A percentile compares a stretch with the other conserved stretches of the same genome.
Evolutionary conservation across 2,888 invertebrate genomes (phyloP).

Genomic region (Ametastegia equiseti): DNA sequence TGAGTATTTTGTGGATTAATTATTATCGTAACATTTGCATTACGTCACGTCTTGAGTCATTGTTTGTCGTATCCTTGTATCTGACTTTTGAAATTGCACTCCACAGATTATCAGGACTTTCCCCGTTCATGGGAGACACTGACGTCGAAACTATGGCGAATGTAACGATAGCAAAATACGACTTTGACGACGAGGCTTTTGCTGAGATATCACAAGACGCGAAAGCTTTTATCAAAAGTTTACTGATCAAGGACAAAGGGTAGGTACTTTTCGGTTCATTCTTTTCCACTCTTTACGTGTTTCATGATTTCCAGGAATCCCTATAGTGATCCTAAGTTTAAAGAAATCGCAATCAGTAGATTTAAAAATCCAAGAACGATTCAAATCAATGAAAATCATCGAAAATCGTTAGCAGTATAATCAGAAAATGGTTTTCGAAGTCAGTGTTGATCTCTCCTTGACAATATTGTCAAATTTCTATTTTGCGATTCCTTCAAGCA

Average conservation of each 20-base stretch:
- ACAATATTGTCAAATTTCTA: too few species aligned
- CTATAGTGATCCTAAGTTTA: too few species aligned
- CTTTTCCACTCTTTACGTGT: neutral
- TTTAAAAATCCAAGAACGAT: too few species aligned
- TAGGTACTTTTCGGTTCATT: neutral
- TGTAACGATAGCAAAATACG: constrained; percentile 97
- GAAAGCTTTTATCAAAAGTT: constrained; percentile 95
- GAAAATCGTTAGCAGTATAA: too few species aligned
- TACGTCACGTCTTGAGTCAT: neutral
- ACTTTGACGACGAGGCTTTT: constrained; percentile 98
- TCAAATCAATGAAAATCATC: too few species aligned
- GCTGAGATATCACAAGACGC: constrained; percentile 95
- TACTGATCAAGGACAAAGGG: constrained; percentile 93
- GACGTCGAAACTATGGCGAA: constrained; percentile 99
- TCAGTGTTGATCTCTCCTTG: too few species aligned
- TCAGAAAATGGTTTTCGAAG: too few species aligned
- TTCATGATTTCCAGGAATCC: neutral
- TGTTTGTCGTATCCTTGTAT: neutral
- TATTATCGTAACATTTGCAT: neutral
- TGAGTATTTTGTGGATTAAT: constrained; percentile 80
- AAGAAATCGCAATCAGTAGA: too few species aligned
- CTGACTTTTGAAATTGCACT: neutral
- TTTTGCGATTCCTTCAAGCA: too few species aligned
- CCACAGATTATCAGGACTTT: constrained; percentile 92
- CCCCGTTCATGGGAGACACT: constrained; percentile 98